Conservation (phyloP, 2,888 invertebrate genomes). For the Cephus rjabovi region DNA sequence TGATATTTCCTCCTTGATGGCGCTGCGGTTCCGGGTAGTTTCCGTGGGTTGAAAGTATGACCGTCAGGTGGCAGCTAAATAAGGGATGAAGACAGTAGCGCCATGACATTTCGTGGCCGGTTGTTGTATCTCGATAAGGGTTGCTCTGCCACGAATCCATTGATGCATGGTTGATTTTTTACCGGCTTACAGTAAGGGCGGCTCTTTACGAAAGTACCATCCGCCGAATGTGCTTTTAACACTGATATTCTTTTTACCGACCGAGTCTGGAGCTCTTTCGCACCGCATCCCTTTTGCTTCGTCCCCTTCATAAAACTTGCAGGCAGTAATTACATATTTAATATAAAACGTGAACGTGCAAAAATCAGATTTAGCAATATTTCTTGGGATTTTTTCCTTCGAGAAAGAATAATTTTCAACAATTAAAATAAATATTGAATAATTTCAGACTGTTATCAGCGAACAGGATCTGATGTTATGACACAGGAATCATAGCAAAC, state of each 20-base stretch:
- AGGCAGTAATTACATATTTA: background rate
- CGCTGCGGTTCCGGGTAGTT: conserved; percentile 9
- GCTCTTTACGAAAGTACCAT: background rate
- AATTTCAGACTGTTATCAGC: no score
- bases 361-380: no score
- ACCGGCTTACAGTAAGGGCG: conserved; percentile 17
- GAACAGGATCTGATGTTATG: no score
- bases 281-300: background rate
- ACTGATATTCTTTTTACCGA: background rate
- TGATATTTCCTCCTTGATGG: conserved; percentile 32
- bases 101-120: background rate
- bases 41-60: background rate
- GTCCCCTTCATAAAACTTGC: background rate
- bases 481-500: background rate
- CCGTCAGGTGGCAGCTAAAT: background rate
- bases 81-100: background rate
- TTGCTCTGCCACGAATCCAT: background rate
- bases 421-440: no score
- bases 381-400: no score
- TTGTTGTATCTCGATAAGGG: background rate
- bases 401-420: no score
- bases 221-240: background rate
- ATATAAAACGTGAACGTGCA: background rate
- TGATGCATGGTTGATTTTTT: conserved; percentile 19
- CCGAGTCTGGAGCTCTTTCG: background rate